Evolutionary conservation across 2,888 invertebrate genomes (phyloP).

Genomic region (Tribolium freemani): DNA sequence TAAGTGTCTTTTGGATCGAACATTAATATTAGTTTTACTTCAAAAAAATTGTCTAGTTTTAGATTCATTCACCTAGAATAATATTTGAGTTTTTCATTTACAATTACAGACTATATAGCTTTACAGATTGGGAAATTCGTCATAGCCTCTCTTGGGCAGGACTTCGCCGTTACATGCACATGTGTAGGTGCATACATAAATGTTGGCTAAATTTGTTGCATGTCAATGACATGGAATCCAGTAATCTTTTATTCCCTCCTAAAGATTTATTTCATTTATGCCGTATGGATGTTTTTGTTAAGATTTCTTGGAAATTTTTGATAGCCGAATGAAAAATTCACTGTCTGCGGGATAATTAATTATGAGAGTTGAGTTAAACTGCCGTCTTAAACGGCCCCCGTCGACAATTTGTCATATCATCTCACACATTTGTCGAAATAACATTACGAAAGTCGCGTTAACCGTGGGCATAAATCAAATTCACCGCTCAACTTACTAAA

Average conservation of each 20-base stretch:
- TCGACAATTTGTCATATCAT: slow-evolving; percentile 35
- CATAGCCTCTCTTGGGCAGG: too few species aligned
- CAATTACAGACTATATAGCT: too few species aligned
- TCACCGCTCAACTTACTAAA: slow-evolving; percentile 20
- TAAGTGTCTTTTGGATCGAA: too few species aligned
- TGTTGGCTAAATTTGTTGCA: too few species aligned
- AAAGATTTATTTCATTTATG: not conserved
- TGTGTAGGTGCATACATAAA: too few species aligned
- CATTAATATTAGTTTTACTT: too few species aligned
- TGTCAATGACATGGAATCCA: too few species aligned
- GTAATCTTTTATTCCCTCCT: not conserved
- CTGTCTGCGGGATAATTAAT: slow-evolving; percentile 25
- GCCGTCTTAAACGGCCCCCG: slow-evolving; percentile 30
- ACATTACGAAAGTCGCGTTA: slow-evolving; percentile 42
- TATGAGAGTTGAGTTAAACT: slow-evolving; percentile 4
- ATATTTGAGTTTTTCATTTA: too few species aligned
- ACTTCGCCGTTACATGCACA: too few species aligned
- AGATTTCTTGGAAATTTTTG: slow-evolving; percentile 13
- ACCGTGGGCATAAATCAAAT: slow-evolving; percentile 38
- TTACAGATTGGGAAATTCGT: too few species aligned
- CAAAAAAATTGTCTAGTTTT: too few species aligned
- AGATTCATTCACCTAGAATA: too few species aligned
- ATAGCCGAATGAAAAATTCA: slow-evolving; percentile 15
- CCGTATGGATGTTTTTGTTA: not conserved
- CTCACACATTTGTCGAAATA: slow-evolving; percentile 41